Base-by-base conservation (phyloP, 2,797 vertebrate species). In the Xyrichtys novacula region DNA sequence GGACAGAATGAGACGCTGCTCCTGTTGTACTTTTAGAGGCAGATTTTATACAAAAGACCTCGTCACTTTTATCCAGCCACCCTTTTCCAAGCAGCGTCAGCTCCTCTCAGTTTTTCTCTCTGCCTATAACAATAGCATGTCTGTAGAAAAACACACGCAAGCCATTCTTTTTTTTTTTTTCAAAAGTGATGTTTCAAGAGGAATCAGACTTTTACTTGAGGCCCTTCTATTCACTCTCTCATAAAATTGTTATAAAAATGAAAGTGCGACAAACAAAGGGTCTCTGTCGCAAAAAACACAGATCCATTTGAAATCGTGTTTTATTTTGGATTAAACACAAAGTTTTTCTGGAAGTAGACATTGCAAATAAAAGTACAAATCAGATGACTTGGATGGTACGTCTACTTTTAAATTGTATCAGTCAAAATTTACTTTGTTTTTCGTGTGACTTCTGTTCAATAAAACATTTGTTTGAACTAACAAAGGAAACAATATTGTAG, bases 21-120 rank as follows among this genome's bases (percentile, higher is more conserved):
- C 76, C 76, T 75, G 71, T 83, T 86, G 67, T 84, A 81, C 76
- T 81, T 85, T 76, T 72, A 54, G 54, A 71, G 53, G 74, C 59
- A 78, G 74, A 57, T 80, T 82, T 81, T 74, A 65, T 56, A 84
- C 69, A 86, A 85, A 84, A 80, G 74, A 65, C 65, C 72, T 72
- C 60, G 50, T 87, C 74, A 70, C 69, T 86, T 86, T 86, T 58
- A 82, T 84, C 71, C 61, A 81, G 42, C 61, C 39, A 43, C 34
- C 54, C 53, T 67, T 69, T 71, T 78, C 36, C 47, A 77, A 23
- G 43, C 57, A 16, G 26, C 40, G 7, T 63, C 68, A 56, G 69
- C 59, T 36, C 11, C 71, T 69, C 69, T 39, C 62, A 50, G 20
- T 71, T 70, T 78, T 63, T 20, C 26, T 67, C 46, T 55, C 19